Evolutionary conservation across 2,888 invertebrate genomes (phyloP).

Genomic region (Drosophila diplacantha): DNA sequence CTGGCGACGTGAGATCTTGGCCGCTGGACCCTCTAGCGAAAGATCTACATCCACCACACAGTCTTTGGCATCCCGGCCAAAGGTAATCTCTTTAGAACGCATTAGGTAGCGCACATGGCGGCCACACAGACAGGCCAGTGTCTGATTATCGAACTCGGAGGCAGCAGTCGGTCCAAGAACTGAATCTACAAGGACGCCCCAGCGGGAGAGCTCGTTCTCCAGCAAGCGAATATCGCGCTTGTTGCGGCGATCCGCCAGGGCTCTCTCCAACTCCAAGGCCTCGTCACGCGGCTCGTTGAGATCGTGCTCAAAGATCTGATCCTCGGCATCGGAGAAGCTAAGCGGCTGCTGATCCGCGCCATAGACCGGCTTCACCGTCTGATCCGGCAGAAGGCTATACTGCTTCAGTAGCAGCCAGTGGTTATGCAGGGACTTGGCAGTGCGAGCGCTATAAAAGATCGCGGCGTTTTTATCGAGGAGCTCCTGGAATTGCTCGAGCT

Average conservation of each 20-base stretch:
- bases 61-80: constrained; percentile 93
- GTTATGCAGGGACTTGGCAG: constrained; percentile 88
- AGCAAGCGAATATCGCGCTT: constrained; percentile 92
- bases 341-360: constrained; percentile 82
- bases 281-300: constrained; percentile 89
- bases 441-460: constrained; percentile 91
- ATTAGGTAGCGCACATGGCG: constrained; percentile 95
- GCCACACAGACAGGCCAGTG: constrained; percentile 93
- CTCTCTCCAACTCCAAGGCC: constrained; percentile 86
- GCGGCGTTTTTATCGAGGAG: constrained; percentile 89
- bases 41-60: constrained; percentile 95
- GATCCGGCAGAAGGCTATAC: constrained; percentile 93
- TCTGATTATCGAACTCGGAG: constrained; percentile 94
- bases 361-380: constrained; percentile 83
- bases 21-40: constrained; percentile 94
- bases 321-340: constrained; percentile 95
- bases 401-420: constrained; percentile 97
- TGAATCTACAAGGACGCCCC: constrained; percentile 95
- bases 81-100: constrained; percentile 95
- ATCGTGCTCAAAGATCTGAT: constrained; percentile 90
- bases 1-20: constrained; percentile 94
- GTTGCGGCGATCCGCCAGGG: constrained; percentile 85
- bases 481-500: constrained; percentile 89
- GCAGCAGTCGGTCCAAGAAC: constrained; percentile 87
- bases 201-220: constrained; percentile 92